phyloP scores from a whole-genome alignment of 2,113 vertebrate genomes.

The Rattus rattus region DNA sequence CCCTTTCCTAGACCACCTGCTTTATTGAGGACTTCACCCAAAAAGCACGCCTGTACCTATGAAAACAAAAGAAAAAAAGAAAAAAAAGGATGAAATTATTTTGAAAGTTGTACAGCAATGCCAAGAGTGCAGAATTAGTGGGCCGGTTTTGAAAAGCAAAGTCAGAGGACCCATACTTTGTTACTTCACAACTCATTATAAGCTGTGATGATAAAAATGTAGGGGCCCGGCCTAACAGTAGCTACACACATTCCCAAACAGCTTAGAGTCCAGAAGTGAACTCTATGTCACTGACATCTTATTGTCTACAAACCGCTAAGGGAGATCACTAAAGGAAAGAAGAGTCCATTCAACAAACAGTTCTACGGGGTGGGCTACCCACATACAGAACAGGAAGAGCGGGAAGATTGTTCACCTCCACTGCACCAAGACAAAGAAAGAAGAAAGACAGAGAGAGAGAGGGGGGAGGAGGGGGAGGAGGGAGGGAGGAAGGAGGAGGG shows the following conservation, averaged over 20 bases:
- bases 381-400: not conserved
- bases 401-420: not conserved
- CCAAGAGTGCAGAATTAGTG: not conserved
- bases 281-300: not conserved
- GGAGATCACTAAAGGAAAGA: not conserved
- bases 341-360: not conserved
- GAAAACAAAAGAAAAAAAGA: too few species aligned
- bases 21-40: constrained; percentile 66
- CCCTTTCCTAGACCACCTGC: constrained; percentile 30
- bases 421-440: not conserved
- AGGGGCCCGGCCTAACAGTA: not conserved
- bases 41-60: constrained; percentile 61
- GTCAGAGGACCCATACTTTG: not conserved
- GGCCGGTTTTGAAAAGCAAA: not conserved
- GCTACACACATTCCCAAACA: not conserved
- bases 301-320: not conserved
- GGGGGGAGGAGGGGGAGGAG: too few species aligned
- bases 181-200: constrained; percentile 31
- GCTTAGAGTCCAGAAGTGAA: not conserved
- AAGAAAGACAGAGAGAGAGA: too few species aligned
- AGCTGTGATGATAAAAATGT: not conserved
- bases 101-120: constrained; percentile 21
- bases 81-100: not conserved
- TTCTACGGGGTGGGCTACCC: not conserved
- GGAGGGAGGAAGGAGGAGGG: too few species aligned